These are phyloP conservation scores for Tachina grossa DNA, from an alignment of 2,888 invertebrate species.

Conservation along the genomic window DNA sequence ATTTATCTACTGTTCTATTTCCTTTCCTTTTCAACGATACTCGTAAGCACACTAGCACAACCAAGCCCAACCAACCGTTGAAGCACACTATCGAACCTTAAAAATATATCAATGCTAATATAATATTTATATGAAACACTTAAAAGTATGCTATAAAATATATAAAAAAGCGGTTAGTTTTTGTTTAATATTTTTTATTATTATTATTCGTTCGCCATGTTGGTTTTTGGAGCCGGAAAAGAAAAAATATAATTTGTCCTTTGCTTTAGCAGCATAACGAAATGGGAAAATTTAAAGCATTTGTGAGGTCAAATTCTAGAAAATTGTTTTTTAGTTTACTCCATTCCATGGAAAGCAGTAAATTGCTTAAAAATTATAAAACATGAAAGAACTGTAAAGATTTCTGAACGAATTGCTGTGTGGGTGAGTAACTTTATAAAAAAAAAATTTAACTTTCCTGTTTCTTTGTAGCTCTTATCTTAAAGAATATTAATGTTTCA, in stretches of 20 bases:
- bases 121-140: slow-evolving; percentile 57
- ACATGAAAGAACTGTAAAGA: background rate
- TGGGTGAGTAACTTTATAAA: background rate
- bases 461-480: no score
- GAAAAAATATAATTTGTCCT: slow-evolving; percentile 1
- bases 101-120: slow-evolving; percentile 4
- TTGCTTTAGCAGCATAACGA: background rate
- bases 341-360: background rate
- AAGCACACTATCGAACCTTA: background rate
- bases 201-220: background rate
- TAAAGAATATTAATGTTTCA: background rate
- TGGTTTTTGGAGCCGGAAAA: background rate
- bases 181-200: slow-evolving; percentile 19
- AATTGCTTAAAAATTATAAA: background rate
- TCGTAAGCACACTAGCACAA: background rate
- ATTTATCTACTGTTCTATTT: background rate
- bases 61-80: background rate
- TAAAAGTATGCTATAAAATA: slow-evolving; percentile 59
- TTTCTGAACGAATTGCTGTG: no score
- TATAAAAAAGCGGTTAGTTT: slow-evolving; percentile 27
- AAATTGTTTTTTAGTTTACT: background rate
- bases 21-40: background rate
- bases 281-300: background rate
- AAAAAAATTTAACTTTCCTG: no score
- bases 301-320: background rate